Percentiles rank a stretch among this genome's conserved stretches.
Conservation (phyloP, 64 coral and sea anemone species). For the Stichodactyla mertensii region DNA sequence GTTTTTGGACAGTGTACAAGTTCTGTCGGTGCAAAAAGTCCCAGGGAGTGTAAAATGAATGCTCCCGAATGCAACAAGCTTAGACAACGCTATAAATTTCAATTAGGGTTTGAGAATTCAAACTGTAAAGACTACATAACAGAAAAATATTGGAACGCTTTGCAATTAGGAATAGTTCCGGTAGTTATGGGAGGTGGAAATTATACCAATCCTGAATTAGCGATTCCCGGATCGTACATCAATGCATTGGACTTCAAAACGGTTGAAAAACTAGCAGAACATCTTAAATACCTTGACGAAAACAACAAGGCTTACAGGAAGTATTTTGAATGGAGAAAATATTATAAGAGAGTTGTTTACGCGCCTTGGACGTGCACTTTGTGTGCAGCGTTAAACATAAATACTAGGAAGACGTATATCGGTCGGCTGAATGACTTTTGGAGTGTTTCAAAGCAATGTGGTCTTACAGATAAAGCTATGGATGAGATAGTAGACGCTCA, state of each 20-base stretch:
- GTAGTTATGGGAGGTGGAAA: conserved; percentile 61
- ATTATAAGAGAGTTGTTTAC: conserved; percentile 16
- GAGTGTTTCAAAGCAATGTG: conserved; percentile 7
- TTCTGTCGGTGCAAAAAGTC: background rate
- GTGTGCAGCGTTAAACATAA: conserved; percentile 25
- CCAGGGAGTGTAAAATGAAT: conserved; percentile 2
- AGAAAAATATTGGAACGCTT: conserved; percentile 64
- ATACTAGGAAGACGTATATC: conserved; percentile 4
- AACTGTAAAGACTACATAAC: conserved; percentile 65
- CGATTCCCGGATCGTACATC: conserved; percentile 68
- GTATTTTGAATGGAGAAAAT: conserved; percentile 52
- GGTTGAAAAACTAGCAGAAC: conserved; percentile 45
- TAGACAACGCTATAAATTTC: conserved; percentile 49
- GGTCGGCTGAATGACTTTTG: conserved; percentile 15
- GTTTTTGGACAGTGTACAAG: conserved; percentile 40
- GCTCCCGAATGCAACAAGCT: conserved; percentile 39
- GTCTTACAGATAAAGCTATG: conserved; percentile 10
- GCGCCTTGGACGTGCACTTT: conserved; percentile 36
- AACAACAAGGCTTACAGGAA: conserved; percentile 58
- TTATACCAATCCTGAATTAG: conserved; percentile 27
- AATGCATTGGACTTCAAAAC: conserved; percentile 64
- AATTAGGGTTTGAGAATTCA: conserved; percentile 69
- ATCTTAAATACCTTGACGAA: conserved; percentile 52
- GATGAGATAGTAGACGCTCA: background rate
- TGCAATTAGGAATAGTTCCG: conserved; percentile 44